Base-by-base conservation (phyloP, 2,113 vertebrate genomes). In the Mobula hypostoma region DNA sequence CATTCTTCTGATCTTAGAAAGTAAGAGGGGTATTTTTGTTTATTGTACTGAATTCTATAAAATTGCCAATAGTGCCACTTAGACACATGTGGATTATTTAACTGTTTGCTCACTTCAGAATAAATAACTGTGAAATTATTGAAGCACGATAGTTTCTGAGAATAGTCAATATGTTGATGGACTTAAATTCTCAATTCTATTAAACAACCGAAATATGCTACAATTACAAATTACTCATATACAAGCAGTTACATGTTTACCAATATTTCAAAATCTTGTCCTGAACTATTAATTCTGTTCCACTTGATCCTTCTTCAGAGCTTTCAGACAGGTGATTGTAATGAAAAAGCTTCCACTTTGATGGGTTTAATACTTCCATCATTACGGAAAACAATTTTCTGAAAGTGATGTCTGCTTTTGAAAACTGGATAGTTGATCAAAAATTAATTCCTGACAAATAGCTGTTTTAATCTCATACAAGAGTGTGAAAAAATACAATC, bases 331-430 rank as follows among this genome's bases (percentile, higher is more conserved):
- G 83, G 61, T 88, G 83, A 63, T 27, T 29, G 27, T 63, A 61
- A 88, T 56, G 58, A 29, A 27, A 88, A 17, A 24, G 2, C 58
- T 32, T 63, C 66, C 58, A 88, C 66, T 88, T 32, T 88, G 85
- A 88, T n/a, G 27, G 63, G 58, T 29, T 88, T 88, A 66, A 88
- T 88, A 61, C 11, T 63, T 88, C 29, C 58, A 27, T 66, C 85
- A 66, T 88, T 88, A 27, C 5, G n/a, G 27, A 61, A 12, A 88
- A 24, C 58, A 66, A 88, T 63, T 88, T 63, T 88, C 27, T 61
- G 12, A 66, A 88, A 88, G n/a, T 88, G 58, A 66, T 88, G 63
- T 88, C 85, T n/a, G n/a, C 63, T 88, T 66, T n/a, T 88, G 27
- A 88, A n/a, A 61, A 88, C 27, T 32, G 66, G 85, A 88, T 63